Percentiles rank a stretch among this genome's conserved stretches.
phyloP scores from a whole-genome alignment of 2,797 vertebrate species.

The Threskiornis aethiopicus region DNA sequence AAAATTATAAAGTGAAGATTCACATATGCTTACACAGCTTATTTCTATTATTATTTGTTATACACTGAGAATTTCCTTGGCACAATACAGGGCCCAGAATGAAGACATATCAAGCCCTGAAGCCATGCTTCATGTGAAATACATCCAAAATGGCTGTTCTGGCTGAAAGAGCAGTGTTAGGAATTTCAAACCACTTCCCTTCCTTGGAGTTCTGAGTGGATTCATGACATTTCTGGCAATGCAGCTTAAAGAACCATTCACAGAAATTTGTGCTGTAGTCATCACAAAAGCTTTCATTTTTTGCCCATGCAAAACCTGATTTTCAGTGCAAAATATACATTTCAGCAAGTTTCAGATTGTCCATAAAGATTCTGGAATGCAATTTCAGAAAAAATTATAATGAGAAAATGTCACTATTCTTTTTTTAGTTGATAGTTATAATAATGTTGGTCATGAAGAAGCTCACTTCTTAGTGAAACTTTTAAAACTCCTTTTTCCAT shows the following conservation, averaged over 20 bases:
- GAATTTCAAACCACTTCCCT: slow-evolving; percentile 60
- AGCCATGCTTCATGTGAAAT: slow-evolving; percentile 28
- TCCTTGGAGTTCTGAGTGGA: slow-evolving; percentile 16
- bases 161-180: slow-evolving; percentile 24
- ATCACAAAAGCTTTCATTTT: slow-evolving; percentile 32
- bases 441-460: neutral
- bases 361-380: neutral
- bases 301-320: neutral
- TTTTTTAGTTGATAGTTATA: neutral
- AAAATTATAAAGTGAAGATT: slow-evolving; percentile 29
- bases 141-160: slow-evolving; percentile 54
- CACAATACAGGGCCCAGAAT: neutral
- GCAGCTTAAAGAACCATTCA: slow-evolving; percentile 6
- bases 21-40: slow-evolving; percentile 40
- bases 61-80: slow-evolving; percentile 36
- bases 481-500: neutral
- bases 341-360: neutral
- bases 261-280: slow-evolving; percentile 42
- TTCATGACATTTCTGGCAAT: slow-evolving; percentile 51
- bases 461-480: neutral
- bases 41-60: slow-evolving; percentile 51
- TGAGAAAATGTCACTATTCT: neutral
- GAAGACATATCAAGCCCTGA: slow-evolving; percentile 13
- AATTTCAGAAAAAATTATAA: neutral
- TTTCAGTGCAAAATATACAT: neutral